These are phyloP conservation scores for Lymantria dispar DNA, from an alignment of 2,888 invertebrate species.

Conservation along the genomic window DNA sequence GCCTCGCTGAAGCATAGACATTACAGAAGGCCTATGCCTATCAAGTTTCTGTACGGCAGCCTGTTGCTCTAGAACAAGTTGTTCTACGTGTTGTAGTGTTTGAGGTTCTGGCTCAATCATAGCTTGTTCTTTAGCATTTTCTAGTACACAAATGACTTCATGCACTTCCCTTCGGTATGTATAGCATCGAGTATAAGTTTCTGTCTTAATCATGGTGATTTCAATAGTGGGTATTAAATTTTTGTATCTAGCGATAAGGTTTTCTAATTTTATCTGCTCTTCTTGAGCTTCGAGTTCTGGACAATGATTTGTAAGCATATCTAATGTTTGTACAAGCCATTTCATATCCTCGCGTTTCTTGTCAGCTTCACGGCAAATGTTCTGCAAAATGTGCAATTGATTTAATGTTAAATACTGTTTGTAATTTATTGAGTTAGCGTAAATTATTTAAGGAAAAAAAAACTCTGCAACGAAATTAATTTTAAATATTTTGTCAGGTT, in stretches of 20 bases:
- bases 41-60: constrained; percentile 91
- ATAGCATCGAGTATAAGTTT: constrained; percentile 95
- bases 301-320: constrained; percentile 91
- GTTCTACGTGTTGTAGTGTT: constrained; percentile 87
- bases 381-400: constrained; percentile 73
- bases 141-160: constrained; percentile 90
- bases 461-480: no score
- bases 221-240: constrained; percentile 95
- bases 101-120: constrained; percentile 86
- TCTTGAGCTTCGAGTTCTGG: constrained; percentile 89
- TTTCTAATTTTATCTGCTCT: constrained; percentile 92
- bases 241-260: constrained; percentile 93
- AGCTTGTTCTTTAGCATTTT: constrained; percentile 89
- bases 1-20: constrained; percentile 95
- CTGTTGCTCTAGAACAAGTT: constrained; percentile 91
- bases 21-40: constrained; percentile 91
- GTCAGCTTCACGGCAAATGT: constrained; percentile 95
- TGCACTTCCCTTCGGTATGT: constrained; percentile 94
- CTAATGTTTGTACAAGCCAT: constrained; percentile 95
- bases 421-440: no score
- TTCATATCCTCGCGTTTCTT: constrained; percentile 96
- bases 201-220: constrained; percentile 95
- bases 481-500: no score
- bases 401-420: neutral
- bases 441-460: no score